A percentile compares a stretch with the other conserved stretches of the same genome.
Evolutionary conservation across 2,797 vertebrate genomes (phyloP).

Genomic region (Betta splendens): DNA sequence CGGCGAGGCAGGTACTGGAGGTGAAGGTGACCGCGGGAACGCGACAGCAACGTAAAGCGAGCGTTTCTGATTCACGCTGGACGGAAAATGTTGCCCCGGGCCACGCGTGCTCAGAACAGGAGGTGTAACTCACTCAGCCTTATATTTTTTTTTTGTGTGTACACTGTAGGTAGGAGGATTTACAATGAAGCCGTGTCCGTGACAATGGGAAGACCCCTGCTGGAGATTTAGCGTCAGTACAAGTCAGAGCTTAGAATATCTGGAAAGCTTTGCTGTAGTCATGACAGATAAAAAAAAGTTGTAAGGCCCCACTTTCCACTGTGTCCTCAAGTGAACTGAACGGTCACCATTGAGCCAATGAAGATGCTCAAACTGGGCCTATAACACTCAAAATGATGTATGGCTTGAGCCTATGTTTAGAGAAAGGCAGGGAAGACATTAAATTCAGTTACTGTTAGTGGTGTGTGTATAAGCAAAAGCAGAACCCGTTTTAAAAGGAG

Average conservation of each 20-base stretch:
- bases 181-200: conserved; percentile 44
- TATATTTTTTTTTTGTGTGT: conserved; percentile 15
- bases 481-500: conserved; percentile 31
- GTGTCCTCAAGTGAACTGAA: no score
- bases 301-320: no score
- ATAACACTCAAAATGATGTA: no score
- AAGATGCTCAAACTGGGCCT: conserved; percentile 49
- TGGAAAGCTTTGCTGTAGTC: no score
- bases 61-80: neutral
- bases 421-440: conserved; percentile 38
- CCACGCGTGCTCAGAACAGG: conserved; percentile 27
- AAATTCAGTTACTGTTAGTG: conserved; percentile 36
- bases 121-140: conserved; percentile 13
- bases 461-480: neutral
- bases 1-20: conserved; percentile 15
- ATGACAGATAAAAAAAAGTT: no score
- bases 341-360: no score
- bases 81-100: conserved; percentile 22
- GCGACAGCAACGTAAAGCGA: neutral
- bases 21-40: conserved; percentile 7
- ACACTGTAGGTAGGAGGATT: conserved; percentile 24
- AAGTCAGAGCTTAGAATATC: conserved; percentile 35
- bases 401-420: no score
- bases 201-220: conserved; percentile 80
- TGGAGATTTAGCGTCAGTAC: conserved; percentile 69